Base-by-base conservation (phyloP, 2,888 invertebrate genomes). In the Netelia inedita region DNA sequence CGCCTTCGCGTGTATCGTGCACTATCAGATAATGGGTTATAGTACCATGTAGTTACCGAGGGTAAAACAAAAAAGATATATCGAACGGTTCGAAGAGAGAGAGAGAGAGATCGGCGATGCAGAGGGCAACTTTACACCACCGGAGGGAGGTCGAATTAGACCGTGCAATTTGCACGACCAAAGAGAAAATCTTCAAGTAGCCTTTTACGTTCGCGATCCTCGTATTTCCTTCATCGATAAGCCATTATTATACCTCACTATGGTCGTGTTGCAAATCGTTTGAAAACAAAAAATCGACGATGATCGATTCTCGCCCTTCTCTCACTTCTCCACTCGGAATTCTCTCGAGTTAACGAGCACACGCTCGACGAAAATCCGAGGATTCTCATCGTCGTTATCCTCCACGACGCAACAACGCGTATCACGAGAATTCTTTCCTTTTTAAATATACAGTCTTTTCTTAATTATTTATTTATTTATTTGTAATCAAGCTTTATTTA, bases 401-500 rank as follows among this genome's bases (percentile, higher is more conserved):
- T 61, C 35, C 63, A 16, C 6, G 66, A 66, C 14, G 35, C 14
- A 57, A 50, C 19, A 75, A 16, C 46, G 46, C 16, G 50, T 41
- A 46, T n/a, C 46, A 28, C 46, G 35, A 63, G 19, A 61, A 9
- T 10, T 68, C 69, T 59, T 28, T 9, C 35, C 16, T 79, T 63
- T 53, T 63, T 61, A 63, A 59, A 10, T 53, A 43, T 41, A 71
- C 14, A 16, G 16, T 57, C 16, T 0, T n/a, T 55, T 28, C 28
- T 8, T 55, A 14, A 10, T 59, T 78, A 78, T 63, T 76, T 66
- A 76, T 66, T 74, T 69, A 75, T 75, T 75, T 72, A 72, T 80
- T 76, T 66, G 57, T 83, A 74, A 55, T 46, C 53, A 72, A 57
- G 57, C 66, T 76, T 79, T 74, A 81, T 79, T 79, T 59, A 75